A percentile compares a stretch with the other conserved stretches of the same genome.
Conservation (phyloP, 1,140 invertebrate species). For the Megathymus violae region DNA sequence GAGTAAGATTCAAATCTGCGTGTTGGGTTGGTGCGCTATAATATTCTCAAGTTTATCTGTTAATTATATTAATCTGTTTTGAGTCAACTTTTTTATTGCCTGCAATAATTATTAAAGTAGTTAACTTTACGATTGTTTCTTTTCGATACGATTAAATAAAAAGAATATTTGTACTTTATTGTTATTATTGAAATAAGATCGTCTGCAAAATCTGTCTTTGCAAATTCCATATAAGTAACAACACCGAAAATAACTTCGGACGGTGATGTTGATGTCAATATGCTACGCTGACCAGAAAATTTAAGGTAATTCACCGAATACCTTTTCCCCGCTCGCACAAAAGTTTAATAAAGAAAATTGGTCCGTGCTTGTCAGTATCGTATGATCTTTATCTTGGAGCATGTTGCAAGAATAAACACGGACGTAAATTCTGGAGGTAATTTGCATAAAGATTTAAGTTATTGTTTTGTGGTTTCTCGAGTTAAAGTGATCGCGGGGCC, state of each 20-base stretch:
- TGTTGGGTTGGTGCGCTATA: too few species aligned
- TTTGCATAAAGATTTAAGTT: conserved; percentile 27
- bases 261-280: not conserved
- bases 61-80: too few species aligned
- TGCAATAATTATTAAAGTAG: too few species aligned
- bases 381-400: conserved; percentile 14
- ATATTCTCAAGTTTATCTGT: too few species aligned
- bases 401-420: conserved; percentile 21
- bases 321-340: not conserved
- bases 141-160: too few species aligned
- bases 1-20: too few species aligned
- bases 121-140: too few species aligned
- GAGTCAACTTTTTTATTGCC: too few species aligned
- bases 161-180: too few species aligned
- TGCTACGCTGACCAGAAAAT: not conserved
- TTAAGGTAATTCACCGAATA: conserved; percentile 11
- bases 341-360: conserved; percentile 15
- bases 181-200: too few species aligned
- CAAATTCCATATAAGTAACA: too few species aligned
- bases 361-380: not conserved
- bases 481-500: not conserved
- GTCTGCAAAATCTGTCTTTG: too few species aligned
- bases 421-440: conserved; percentile 10
- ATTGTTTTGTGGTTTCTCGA: conserved; percentile 13
- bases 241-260: not conserved